phyloP scores from a whole-genome alignment of 2,113 vertebrate genomes.

The Hypanus sabinus region DNA sequence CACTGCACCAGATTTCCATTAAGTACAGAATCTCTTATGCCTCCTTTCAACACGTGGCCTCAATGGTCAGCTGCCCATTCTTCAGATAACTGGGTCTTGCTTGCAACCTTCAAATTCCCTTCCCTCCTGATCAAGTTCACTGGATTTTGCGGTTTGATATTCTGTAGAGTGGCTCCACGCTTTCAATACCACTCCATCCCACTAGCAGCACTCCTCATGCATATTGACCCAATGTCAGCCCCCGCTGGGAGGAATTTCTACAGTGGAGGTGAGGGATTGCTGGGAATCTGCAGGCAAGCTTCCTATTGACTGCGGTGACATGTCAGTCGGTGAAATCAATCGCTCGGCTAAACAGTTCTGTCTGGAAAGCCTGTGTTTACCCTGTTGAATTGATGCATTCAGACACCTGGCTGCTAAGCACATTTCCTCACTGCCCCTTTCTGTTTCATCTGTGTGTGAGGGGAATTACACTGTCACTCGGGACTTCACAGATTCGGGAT shows the following conservation, averaged over 20 bases:
- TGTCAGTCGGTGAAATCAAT: neutral
- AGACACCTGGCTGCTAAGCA: neutral
- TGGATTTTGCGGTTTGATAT: neutral
- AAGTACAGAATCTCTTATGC: no score
- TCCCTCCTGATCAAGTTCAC: neutral
- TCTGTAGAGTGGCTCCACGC: neutral
- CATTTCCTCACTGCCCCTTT: neutral
- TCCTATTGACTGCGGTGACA: neutral
- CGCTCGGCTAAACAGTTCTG: neutral
- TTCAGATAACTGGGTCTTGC: neutral
- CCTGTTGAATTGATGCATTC: neutral
- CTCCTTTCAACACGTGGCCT: no score
- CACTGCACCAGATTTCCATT: no score
- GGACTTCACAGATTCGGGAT: neutral
- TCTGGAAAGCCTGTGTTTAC: neutral
- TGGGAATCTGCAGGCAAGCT: neutral
- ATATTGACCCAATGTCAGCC: neutral
- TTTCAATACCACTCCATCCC: neutral
- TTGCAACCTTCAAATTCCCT: neutral
- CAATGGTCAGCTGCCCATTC: neutral
- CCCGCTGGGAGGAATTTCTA: neutral
- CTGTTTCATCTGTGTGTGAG: neutral
- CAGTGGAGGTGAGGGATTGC: neutral
- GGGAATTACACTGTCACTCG: neutral
- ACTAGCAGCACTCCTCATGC: neutral